Evolutionary conservation across 64 coral and sea anemone species (phyloP).

Genomic region (Actinia equina): DNA sequence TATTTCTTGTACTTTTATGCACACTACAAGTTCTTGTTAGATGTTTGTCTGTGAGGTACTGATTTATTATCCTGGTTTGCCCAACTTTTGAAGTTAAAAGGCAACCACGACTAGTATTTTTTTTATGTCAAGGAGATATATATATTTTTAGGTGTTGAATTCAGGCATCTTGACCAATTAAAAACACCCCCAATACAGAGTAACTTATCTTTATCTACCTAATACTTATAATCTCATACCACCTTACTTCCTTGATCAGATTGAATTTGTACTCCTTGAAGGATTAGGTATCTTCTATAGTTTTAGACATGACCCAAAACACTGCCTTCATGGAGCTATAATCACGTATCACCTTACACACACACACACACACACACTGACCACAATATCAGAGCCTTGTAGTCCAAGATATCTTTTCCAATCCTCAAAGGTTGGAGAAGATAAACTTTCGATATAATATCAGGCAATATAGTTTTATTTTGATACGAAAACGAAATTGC

Average conservation of each 20-base stretch:
- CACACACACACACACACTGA: neutral
- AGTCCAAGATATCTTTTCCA: neutral
- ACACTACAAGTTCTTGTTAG: neutral
- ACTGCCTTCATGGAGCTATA: neutral
- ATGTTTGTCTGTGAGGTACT: neutral
- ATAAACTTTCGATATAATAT: neutral
- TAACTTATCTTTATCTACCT: neutral
- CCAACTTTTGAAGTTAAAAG: neutral
- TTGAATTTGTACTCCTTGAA: neutral
- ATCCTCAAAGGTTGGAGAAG: neutral
- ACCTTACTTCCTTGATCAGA: constrained; percentile 1
- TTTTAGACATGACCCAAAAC: neutral
- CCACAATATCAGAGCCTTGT: neutral
- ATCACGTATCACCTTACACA: neutral
- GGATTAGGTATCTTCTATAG: neutral
- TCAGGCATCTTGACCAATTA: neutral
- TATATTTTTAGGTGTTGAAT: neutral
- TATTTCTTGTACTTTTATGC: neutral
- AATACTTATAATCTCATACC: neutral
- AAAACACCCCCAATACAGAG: neutral
- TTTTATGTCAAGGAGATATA: neutral
- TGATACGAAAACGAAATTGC: constrained; percentile 3
- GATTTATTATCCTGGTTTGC: neutral
- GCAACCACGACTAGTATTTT: neutral
- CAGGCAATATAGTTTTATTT: neutral